These are phyloP conservation scores for Elephas maximus DNA, from an alignment of 2,113 vertebrate genomes.

Conservation along the genomic window DNA sequence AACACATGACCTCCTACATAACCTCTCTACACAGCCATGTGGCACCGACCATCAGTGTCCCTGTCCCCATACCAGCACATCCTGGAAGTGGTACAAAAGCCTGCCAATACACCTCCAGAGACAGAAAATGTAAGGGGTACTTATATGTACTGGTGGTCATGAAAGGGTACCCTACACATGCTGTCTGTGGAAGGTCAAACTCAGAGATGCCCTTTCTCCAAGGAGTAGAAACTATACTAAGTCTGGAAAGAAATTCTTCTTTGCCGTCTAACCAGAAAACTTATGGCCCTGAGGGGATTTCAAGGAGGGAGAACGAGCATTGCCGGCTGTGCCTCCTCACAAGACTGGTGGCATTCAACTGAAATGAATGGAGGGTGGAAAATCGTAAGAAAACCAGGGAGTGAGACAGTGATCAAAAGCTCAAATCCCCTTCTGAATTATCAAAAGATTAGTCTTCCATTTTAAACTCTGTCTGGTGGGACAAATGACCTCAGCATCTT, in stretches of 20 bases:
- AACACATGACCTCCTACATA: no score
- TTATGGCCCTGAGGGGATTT: background rate
- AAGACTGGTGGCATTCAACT: background rate
- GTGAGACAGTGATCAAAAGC: background rate
- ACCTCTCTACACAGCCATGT: no score
- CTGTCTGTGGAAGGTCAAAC: conserved; percentile 7
- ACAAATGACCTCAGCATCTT: background rate
- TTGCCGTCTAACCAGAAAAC: background rate
- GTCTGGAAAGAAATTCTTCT: conserved; percentile 5
- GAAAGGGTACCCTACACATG: background rate
- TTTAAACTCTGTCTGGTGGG: background rate
- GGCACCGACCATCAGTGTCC: no score
- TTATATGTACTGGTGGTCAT: no score
- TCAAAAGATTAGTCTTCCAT: background rate
- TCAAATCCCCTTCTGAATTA: background rate
- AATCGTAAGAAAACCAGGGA: background rate
- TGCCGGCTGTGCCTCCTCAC: background rate
- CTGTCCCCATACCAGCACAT: no score
- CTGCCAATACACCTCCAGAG: no score
- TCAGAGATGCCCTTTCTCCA: background rate
- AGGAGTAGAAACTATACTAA: background rate
- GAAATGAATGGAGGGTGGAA: background rate
- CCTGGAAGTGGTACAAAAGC: no score
- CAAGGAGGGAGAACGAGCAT: background rate
- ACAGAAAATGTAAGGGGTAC: no score